phyloP scores from a whole-genome alignment of 2,797 vertebrate genomes.

The Sebastiscus albofasciatus region DNA sequence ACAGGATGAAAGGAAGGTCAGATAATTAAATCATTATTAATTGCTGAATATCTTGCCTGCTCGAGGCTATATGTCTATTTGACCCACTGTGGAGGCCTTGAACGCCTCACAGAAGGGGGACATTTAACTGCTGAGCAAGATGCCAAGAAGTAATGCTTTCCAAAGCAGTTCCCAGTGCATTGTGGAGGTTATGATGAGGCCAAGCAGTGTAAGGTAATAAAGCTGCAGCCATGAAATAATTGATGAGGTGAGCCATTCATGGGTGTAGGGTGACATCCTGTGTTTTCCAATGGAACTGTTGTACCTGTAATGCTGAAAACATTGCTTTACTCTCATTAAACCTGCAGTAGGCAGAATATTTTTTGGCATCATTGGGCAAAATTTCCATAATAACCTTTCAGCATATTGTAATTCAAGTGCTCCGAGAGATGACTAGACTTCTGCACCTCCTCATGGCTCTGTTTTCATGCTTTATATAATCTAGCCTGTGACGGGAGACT shows the following conservation, averaged over 20 bases:
- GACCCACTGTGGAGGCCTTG: not conserved
- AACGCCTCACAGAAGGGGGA: not conserved
- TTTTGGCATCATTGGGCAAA: no score
- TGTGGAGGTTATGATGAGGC: not conserved
- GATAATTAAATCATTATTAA: not conserved
- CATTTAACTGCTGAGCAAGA: not conserved
- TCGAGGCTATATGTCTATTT: not conserved
- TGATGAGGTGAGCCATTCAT: slow-evolving; percentile 58
- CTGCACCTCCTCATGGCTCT: no score
- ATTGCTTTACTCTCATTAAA: not conserved
- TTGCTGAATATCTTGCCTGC: not conserved
- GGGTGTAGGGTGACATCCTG: slow-evolving; percentile 64
- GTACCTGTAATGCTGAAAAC: not conserved
- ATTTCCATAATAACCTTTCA: no score
- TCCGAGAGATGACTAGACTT: no score
- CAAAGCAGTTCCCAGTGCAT: not conserved
- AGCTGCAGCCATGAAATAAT: slow-evolving; percentile 71
- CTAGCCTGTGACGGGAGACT: no score
- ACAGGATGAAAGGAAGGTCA: not conserved
- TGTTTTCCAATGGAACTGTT: slow-evolving; percentile 26
- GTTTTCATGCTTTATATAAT: no score
- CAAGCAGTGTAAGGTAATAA: slow-evolving; percentile 3
- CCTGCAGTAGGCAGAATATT: no score
- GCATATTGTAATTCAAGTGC: no score
- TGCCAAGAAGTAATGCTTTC: not conserved